A percentile compares a stretch with the other conserved stretches of the same genome.
These are phyloP conservation scores for Mythimna ferrago DNA, from an alignment of 2,888 invertebrate species.

Conservation along the genomic window DNA sequence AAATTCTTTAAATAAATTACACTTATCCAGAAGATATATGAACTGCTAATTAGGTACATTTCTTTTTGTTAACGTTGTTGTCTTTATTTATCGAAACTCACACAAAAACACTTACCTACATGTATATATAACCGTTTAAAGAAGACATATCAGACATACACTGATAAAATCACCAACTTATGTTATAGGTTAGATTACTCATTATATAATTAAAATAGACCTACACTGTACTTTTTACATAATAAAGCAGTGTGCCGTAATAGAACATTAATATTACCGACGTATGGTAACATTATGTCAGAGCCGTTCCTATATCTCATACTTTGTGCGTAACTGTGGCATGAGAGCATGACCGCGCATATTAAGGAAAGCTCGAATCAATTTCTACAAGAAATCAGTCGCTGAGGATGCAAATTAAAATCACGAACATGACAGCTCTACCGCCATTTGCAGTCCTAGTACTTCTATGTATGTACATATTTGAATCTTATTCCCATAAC, in stretches of 20 bases:
- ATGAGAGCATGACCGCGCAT: conserved; percentile 52
- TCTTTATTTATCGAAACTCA: background rate
- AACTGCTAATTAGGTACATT: no score
- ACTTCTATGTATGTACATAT: background rate
- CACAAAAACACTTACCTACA: background rate
- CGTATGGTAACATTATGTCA: conserved; percentile 64
- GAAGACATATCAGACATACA: background rate
- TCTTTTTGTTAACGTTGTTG: no score
- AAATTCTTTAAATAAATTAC: no score
- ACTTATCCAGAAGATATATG: no score
- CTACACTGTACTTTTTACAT: conserved; percentile 58
- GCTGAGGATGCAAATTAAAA: conserved; percentile 12
- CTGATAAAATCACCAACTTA: conserved; percentile 15
- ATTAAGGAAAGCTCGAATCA: conserved; percentile 36
- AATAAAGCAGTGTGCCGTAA: conserved; percentile 59
- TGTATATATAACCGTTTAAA: background rate
- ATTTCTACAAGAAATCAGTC: conserved; percentile 26
- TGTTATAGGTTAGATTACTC: conserved; percentile 35
- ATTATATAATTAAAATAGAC: conserved; percentile 48
- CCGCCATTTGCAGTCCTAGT: background rate
- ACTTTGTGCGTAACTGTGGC: conserved; percentile 45
- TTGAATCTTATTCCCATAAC: no score
- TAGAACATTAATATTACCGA: conserved; percentile 61
- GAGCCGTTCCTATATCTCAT: conserved; percentile 52
- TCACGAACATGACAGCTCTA: conserved; percentile 2